Evolutionary conservation across 2,888 invertebrate species (phyloP).

Genomic region (Amphipoea oculea): DNA sequence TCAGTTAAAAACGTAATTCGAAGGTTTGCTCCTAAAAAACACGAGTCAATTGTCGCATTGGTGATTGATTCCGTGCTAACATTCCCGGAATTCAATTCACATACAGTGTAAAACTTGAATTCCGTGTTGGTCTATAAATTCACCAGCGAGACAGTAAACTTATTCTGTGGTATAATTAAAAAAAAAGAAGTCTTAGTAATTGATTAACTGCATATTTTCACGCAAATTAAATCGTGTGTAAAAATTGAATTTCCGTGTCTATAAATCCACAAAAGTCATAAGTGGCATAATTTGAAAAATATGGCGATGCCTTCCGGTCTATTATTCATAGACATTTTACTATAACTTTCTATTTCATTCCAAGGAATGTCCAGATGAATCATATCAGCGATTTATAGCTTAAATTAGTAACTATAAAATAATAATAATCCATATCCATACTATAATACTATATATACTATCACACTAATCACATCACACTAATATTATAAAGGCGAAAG

Average conservation of each 20-base stretch:
- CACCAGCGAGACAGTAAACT: too few species aligned
- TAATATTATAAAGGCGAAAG: too few species aligned
- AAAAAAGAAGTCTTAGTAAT: neutral
- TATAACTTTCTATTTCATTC: conserved; percentile 37
- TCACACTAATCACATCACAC: too few species aligned
- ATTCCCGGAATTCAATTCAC: too few species aligned
- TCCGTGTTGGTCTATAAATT: conserved; percentile 3
- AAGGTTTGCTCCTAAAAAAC: too few species aligned
- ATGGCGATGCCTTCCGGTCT: conserved; percentile 15
- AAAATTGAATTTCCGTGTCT: neutral
- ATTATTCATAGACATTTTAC: neutral
- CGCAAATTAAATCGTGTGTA: neutral
- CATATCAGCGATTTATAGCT: neutral
- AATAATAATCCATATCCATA: too few species aligned
- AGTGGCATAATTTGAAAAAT: neutral
- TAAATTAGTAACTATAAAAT: neutral
- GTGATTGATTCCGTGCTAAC: too few species aligned
- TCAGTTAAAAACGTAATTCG: too few species aligned
- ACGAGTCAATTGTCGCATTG: too few species aligned
- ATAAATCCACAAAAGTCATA: neutral
- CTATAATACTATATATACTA: too few species aligned
- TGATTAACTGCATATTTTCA: neutral
- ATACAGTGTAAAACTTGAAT: neutral
- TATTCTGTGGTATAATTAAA: neutral
- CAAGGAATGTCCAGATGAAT: neutral